Conservation (phyloP, 2,113 vertebrate species). For the Sprattus sprattus region DNA sequence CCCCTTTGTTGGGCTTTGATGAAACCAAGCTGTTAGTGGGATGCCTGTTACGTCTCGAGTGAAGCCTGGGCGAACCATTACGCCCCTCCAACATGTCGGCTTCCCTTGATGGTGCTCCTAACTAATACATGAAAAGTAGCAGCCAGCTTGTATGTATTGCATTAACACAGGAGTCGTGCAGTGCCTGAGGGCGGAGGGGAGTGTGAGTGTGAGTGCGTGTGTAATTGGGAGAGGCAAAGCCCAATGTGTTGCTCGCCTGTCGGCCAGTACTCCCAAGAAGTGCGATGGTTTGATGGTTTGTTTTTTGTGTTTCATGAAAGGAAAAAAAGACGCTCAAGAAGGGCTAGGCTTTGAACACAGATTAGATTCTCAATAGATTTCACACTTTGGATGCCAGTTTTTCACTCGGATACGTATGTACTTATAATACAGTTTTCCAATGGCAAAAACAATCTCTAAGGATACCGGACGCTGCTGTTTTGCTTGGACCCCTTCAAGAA, state of each 20-base stretch:
- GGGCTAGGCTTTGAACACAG: neutral
- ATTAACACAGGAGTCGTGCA: neutral
- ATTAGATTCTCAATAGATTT: neutral
- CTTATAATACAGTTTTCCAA: neutral
- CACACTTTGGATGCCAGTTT: neutral
- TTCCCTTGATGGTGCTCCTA: neutral
- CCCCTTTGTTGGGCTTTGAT: constrained; percentile 4
- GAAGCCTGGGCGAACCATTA: neutral
- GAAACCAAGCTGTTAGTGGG: neutral
- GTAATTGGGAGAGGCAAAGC: neutral
- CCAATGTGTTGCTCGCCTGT: neutral
- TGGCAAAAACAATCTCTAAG: neutral
- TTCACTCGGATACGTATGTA: neutral
- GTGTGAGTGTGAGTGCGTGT: neutral
- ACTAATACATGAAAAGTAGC: neutral
- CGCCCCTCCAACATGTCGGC: neutral
- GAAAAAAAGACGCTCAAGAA: neutral
- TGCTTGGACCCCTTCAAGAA: neutral
- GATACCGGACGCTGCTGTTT: neutral
- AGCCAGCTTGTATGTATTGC: neutral
- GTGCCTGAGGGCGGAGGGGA: neutral
- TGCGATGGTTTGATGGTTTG: neutral
- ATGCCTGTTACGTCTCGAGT: neutral
- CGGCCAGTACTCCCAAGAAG: neutral
- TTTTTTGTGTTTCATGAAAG: neutral